Base-by-base conservation (phyloP, 2,113 vertebrate genomes). In the Brachyhypopomus occidentalis region DNA sequence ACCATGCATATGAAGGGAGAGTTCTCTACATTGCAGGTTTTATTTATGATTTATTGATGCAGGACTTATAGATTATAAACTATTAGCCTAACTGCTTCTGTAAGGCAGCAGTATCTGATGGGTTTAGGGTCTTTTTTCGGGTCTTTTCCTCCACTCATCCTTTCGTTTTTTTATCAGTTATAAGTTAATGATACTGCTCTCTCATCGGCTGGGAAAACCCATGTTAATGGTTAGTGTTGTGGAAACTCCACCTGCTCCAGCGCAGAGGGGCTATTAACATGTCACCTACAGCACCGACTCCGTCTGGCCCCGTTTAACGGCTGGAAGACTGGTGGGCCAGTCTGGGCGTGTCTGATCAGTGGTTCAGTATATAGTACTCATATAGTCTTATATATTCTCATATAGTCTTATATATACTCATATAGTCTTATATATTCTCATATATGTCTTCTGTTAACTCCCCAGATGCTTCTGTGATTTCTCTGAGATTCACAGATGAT, bases 131-230 rank as follows among this genome's bases (percentile, higher is more conserved):
- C n/a, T n/a, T n/a, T n/a, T n/a, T n/a, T n/a, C n/a, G n/a, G n/a
- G n/a, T n/a, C n/a, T 11, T 52, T 34, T 67, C 55, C 52, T 19
- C 19, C 34, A 22, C 25, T 16, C 14, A 36, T 77, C 66, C 30
- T 48, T 60, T 63, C 5, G 14, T 34, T 71, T 55, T 19, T 69
- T 63, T 45, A 64, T 41, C n/a, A 23, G 6, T 12, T 30, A 22
- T 48, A 70, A 58, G n/a, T 30, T 63, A n/a, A 71, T 85, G 84
- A 91, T 89, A 71, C 82, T 82, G 86, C 86, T 87, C 90, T 91
- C 86, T 93, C 92, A 90, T 87, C 90, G 78, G 87, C 86, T 89
- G 81, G 84, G 86, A 75, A 86, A 84, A 83, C 82, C 45, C 9
- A 84, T 22, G 84, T 76, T 86, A 88, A 90, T 90, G 90, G 88